Evolutionary conservation across 1,140 invertebrate species (phyloP), one percentile per base, ranked within the genome.

Genomic region (Tetragnatha versicolor): DNA sequence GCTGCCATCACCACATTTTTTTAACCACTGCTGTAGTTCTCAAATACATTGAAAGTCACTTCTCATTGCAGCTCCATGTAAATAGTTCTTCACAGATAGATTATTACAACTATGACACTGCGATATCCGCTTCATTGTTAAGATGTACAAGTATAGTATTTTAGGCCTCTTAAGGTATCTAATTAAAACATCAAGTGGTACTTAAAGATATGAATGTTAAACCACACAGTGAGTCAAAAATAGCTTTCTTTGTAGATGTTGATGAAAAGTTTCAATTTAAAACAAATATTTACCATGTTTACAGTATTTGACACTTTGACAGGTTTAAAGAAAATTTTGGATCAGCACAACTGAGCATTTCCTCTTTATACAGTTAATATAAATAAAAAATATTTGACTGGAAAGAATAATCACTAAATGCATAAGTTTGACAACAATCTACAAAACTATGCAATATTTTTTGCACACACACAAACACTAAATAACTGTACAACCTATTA

Each of bases 201-300:
- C 66, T 53, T 20, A 77, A 61, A 77, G 60, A 77, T 77, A 77
- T 77, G 73, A 77, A 77, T 37, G 61, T 77, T 60, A 51, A 66
- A 37, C 72, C 68, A 70, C 68, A 65, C 37, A 65, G 61, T 65
- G 33, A 65, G 61, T 65, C 61, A 65, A 65, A 65, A 65, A 65
- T 65, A 65, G 61, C 61, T 65, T 65, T 42, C 61, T 65, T 65
- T 65, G 61, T 65, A 42, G 61, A 65, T 39, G 60, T 42, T 65
- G 35, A 27, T 29, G 61, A 65, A n/a, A n/a, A n/a, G 37, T 42
- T 53, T 42, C 42, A 47, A 63, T 65, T 42, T 42, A 65, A 65
- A 65, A 65, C 33, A 65, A 31, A n/a, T 65, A 65, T 65, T 27
- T 42, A 65, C 42, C 22, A 42, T 65, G 29, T 42, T 29, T 42